Evolutionary conservation across 2,888 invertebrate species (phyloP), one percentile per base, ranked within the genome.

Genomic region (Autographa pulchrina): DNA sequence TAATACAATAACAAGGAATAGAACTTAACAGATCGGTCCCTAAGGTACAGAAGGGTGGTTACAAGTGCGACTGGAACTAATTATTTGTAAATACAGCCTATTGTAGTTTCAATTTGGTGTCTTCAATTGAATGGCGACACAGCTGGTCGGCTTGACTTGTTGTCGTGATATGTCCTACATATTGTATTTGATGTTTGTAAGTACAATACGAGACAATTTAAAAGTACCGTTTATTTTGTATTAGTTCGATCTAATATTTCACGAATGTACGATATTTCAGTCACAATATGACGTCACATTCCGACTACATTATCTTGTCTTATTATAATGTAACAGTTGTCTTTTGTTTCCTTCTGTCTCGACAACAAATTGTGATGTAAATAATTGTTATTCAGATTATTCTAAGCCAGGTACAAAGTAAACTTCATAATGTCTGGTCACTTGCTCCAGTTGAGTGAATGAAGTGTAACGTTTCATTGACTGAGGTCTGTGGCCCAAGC

Each of bases 381-480:
- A 72, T 72, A 73, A 64, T 73, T 70, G 65, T 72, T 70, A 69
- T 73, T 67, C 68, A 79, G 62, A n/a, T 62, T 72, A 48, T 72
- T 77, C 72, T 70, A 74, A 80, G 54, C 62, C 56, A 71, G 64
- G 71, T 67, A 78, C 72, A 71, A 77, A 68, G 75, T 67, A 82
- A 82, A 86, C 82, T 88, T 86, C 70, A 84, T 86, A 60, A 83
- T 76, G 71, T 76, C 70, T 78, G 72, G 86, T 88, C 86, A 88
- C 88, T 88, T 89, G 89, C 88, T 89, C 88, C 90, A 90, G 89
- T 89, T 89, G 88, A 90, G 88, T 92, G 92, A 93, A 92, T 92
- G 91, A 92, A 92, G 91, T 92, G 91, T 92, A 92, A 91, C 90
- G 88, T 93, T 92, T 91, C 91, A 93, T 92, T 92, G 93, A 91